A percentile compares a stretch with the other conserved stretches of the same genome.
Evolutionary conservation across 1,140 invertebrate genomes (phyloP).

Genomic region (Phortica variegata): DNA sequence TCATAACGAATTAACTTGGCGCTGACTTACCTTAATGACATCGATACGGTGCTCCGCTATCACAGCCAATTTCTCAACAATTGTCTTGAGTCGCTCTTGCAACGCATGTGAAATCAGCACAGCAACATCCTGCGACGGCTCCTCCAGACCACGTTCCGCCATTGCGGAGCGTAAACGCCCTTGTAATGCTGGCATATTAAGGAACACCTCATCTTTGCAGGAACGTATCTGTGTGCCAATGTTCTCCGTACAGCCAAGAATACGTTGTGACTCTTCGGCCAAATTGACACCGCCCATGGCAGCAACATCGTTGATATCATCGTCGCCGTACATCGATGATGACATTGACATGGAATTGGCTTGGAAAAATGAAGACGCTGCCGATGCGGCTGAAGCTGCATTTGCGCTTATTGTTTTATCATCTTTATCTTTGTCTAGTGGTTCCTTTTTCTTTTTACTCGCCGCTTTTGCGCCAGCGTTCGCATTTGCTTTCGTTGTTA

Average conservation of each 20-base stretch:
- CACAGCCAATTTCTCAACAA: conserved; percentile 89
- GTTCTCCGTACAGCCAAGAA: conserved; percentile 91
- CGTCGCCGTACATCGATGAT: conserved; percentile 71
- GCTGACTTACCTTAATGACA: conserved; percentile 71
- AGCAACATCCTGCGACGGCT: conserved; percentile 84
- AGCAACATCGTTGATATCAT: conserved; percentile 97
- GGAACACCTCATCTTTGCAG: conserved; percentile 92
- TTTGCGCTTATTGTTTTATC: conserved; percentile 54
- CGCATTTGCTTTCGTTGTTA: conserved; percentile 24
- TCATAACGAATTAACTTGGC: not conserved
- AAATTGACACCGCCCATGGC: conserved; percentile 99
- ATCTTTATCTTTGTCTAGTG: conserved; percentile 33
- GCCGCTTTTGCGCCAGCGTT: conserved; percentile 30
- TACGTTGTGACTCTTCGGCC: conserved; percentile 92
- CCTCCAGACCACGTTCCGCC: conserved; percentile 80
- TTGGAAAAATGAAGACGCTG: conserved; percentile 51
- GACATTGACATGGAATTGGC: conserved; percentile 46
- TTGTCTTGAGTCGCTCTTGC: conserved; percentile 87
- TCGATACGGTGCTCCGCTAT: conserved; percentile 94
- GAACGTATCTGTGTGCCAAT: conserved; percentile 94
- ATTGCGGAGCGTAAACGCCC: conserved; percentile 74
- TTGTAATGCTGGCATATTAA: conserved; percentile 76
- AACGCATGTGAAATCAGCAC: conserved; percentile 92
- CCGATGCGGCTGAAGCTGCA: conserved; percentile 25
- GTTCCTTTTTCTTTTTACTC: conserved; percentile 48